Conservation (phyloP, 2,888 invertebrate species). For the Agonopterix heracliana region DNA sequence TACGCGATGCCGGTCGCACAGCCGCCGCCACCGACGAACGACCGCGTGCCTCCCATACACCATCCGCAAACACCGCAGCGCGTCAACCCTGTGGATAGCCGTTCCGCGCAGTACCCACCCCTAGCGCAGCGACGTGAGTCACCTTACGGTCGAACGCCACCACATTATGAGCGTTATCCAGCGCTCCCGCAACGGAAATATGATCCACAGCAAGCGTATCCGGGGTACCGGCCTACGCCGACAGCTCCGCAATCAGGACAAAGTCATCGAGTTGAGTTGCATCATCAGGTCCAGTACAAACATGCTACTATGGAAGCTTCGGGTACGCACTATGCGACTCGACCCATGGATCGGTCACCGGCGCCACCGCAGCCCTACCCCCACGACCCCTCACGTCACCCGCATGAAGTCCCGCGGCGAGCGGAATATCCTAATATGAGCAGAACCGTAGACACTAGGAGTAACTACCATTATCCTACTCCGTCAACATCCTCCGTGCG, state of each 20-base stretch:
- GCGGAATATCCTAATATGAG: slow-evolving; percentile 46
- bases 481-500: slow-evolving; percentile 58
- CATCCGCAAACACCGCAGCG: slow-evolving; percentile 54
- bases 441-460: slow-evolving; percentile 44
- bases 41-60: slow-evolving; percentile 68
- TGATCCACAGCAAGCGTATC: slow-evolving; percentile 64
- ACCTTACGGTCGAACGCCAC: slow-evolving; percentile 40
- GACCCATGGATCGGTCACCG: slow-evolving; percentile 50
- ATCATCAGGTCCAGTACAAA: slow-evolving; percentile 53
- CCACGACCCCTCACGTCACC: slow-evolving; percentile 39
- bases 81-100: slow-evolving; percentile 37
- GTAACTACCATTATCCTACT: slow-evolving; percentile 47
- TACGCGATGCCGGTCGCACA: slow-evolving; percentile 45
- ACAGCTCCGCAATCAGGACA: slow-evolving; percentile 43
- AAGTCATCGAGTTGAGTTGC: slow-evolving; percentile 52
- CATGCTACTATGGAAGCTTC: slow-evolving; percentile 44
- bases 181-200: slow-evolving; percentile 55
- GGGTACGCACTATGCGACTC: slow-evolving; percentile 44
- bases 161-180: slow-evolving; percentile 57
- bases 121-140: slow-evolving; percentile 54
- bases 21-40: slow-evolving; percentile 62
- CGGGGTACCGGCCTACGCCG: slow-evolving; percentile 56
- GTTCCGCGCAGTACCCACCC: slow-evolving; percentile 46
- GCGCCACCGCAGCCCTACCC: slow-evolving; percentile 42
- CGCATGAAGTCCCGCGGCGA: slow-evolving; percentile 31